Percentiles rank a stretch among this genome's conserved stretches.
These are phyloP conservation scores for Drosophila algonquin DNA, from an alignment of 2,888 invertebrate genomes.

Conservation along the genomic window DNA sequence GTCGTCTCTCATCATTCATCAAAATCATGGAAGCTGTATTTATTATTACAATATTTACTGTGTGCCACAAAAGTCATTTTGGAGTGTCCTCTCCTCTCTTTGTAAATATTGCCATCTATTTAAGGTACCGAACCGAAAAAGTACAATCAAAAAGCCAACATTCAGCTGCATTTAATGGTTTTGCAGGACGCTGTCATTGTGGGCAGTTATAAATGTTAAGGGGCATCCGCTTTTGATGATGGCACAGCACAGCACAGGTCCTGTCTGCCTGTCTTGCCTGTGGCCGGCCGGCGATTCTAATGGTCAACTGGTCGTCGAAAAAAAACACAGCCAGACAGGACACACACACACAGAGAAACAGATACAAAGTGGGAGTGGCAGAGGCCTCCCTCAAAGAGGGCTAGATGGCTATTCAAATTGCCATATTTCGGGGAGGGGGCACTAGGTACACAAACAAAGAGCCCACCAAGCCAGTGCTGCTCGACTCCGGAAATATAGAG, in stretches of 20 bases:
- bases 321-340: slow-evolving; percentile 17
- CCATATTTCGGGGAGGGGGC: slow-evolving; percentile 21
- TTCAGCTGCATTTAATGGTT: slow-evolving; percentile 20
- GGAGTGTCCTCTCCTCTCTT: background rate
- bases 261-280: slow-evolving; percentile 28
- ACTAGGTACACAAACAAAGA: slow-evolving; percentile 22
- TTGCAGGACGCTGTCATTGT: slow-evolving; percentile 9
- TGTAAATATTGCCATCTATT: slow-evolving; percentile 21
- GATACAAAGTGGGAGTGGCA: slow-evolving; percentile 24
- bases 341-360: slow-evolving; percentile 37
- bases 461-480: background rate
- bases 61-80: background rate
- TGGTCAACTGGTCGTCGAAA: slow-evolving; percentile 38
- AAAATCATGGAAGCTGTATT: background rate
- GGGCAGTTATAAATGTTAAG: slow-evolving; percentile 24
- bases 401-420: slow-evolving; percentile 19
- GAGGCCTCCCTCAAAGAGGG: slow-evolving; percentile 3
- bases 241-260: slow-evolving; percentile 10
- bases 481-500: slow-evolving; percentile 28
- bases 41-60: background rate
- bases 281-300: slow-evolving; percentile 42
- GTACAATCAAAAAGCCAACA: slow-evolving; percentile 13
- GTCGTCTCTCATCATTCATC: background rate
- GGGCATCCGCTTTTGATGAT: slow-evolving; percentile 36
- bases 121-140: background rate